A percentile compares a stretch with the other conserved stretches of the same genome.
phyloP scores from a whole-genome alignment of 1,140 invertebrate genomes.

The Trichonephila inaurata region DNA sequence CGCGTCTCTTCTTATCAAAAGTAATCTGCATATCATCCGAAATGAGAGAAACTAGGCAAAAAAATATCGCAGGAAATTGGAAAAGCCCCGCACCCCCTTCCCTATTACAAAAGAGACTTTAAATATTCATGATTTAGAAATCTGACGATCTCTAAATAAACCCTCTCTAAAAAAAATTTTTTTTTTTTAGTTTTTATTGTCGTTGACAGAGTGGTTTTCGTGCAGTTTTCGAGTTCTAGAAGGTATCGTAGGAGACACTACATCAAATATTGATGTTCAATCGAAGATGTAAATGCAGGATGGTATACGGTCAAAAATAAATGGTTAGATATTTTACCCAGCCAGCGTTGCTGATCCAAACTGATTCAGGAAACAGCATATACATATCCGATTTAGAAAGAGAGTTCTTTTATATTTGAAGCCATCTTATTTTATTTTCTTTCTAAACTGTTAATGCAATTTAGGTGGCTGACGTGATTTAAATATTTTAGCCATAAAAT shows the following conservation, averaged over 20 bases:
- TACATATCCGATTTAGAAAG: not conserved
- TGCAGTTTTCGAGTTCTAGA: not conserved
- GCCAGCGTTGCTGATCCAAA: not conserved
- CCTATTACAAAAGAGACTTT: conserved; percentile 33
- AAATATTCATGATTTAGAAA: conserved; percentile 56
- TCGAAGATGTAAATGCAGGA: conserved; percentile 22
- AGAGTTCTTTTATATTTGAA: not conserved
- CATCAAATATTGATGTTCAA: conserved; percentile 38
- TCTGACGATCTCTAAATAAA: conserved; percentile 45
- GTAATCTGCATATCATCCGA: conserved; percentile 53
- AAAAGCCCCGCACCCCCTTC: not conserved
- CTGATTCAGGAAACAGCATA: not conserved
- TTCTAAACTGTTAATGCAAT: conserved; percentile 49
- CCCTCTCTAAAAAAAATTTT: conserved; percentile 25
- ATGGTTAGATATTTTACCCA: not conserved
- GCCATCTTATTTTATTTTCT: not conserved
- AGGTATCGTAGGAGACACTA: not conserved
- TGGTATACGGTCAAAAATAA: not conserved
- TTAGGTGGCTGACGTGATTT: conserved; percentile 16
- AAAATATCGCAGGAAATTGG: conserved; percentile 47
- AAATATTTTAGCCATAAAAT: conserved; percentile 59
- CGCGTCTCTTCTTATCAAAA: conserved; percentile 47
- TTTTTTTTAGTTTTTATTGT: not conserved
- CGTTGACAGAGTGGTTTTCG: not conserved
- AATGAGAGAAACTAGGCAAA: conserved; percentile 32